phyloP scores from a whole-genome alignment of 2,888 invertebrate genomes.

The Nomada fabriciana region DNA sequence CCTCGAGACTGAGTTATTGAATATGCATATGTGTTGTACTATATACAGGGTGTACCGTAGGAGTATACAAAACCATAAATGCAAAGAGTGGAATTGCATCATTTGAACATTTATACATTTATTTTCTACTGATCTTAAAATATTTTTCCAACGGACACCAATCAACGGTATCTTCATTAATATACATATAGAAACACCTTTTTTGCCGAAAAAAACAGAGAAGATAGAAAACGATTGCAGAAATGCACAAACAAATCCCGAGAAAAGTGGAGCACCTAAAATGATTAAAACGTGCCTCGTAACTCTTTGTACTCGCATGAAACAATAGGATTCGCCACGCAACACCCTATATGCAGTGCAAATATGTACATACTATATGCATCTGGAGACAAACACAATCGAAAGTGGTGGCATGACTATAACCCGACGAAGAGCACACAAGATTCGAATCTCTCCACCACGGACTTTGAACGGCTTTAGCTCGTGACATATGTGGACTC shows the following conservation, averaged over 20 bases:
- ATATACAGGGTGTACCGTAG: background rate
- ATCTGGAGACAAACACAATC: slow-evolving; percentile 1
- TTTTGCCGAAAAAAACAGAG: background rate
- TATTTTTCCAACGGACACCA: no score
- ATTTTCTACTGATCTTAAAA: no score
- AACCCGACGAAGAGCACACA: slow-evolving; percentile 47
- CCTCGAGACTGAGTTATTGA: background rate
- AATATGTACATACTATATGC: background rate
- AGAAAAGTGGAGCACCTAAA: slow-evolving; percentile 2
- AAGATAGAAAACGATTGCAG: background rate
- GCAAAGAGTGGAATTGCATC: background rate
- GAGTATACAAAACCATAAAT: background rate
- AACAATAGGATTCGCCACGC: slow-evolving; percentile 15
- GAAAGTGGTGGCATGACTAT: slow-evolving; percentile 14
- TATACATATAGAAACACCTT: no score
- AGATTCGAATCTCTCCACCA: slow-evolving; percentile 59
- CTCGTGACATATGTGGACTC: slow-evolving; percentile 38
- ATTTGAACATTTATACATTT: no score
- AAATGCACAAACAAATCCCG: no score
- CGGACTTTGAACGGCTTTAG: slow-evolving; percentile 70
- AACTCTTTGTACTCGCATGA: background rate
- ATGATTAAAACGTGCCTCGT: background rate
- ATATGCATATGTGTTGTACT: background rate
- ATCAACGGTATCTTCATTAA: no score
- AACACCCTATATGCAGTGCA: slow-evolving; percentile 15